phyloP scores from a whole-genome alignment of 2,888 invertebrate genomes.

The Leptinotarsa juncta region DNA sequence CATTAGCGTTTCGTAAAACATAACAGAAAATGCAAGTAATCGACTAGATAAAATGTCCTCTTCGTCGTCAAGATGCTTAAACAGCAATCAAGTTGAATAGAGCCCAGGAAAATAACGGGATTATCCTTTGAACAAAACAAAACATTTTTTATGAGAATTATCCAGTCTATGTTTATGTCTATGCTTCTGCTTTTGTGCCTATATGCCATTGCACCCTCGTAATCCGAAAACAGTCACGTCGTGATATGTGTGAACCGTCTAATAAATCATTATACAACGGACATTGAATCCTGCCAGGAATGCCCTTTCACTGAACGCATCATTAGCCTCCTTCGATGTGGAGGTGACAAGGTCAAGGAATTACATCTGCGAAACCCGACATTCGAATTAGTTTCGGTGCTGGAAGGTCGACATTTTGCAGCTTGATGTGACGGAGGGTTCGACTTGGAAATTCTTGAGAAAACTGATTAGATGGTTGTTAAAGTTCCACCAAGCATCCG shows the following conservation, averaged over 20 bases:
- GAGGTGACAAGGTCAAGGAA: conserved; percentile 8
- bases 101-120: too few relatives aligned
- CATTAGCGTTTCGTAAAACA: too few relatives aligned
- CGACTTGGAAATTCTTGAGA: conserved; percentile 14
- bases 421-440: background rate
- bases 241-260: background rate
- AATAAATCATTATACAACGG: background rate
- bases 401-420: background rate
- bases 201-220: background rate
- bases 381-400: background rate
- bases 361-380: conserved; percentile 3
- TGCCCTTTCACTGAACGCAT: background rate
- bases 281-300: background rate
- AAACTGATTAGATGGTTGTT: conserved; percentile 11
- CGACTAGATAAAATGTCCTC: too few relatives aligned
- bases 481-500: conserved; percentile 3
- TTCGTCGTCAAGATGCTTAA: too few relatives aligned
- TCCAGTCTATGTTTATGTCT: too few relatives aligned
- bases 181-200: too few relatives aligned
- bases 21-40: too few relatives aligned
- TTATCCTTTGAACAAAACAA: too few relatives aligned
- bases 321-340: background rate
- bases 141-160: too few relatives aligned
- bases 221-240: background rate
- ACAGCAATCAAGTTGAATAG: too few relatives aligned